phyloP scores from a whole-genome alignment of 2,888 invertebrate genomes.

The Pilophorus perplexus region DNA sequence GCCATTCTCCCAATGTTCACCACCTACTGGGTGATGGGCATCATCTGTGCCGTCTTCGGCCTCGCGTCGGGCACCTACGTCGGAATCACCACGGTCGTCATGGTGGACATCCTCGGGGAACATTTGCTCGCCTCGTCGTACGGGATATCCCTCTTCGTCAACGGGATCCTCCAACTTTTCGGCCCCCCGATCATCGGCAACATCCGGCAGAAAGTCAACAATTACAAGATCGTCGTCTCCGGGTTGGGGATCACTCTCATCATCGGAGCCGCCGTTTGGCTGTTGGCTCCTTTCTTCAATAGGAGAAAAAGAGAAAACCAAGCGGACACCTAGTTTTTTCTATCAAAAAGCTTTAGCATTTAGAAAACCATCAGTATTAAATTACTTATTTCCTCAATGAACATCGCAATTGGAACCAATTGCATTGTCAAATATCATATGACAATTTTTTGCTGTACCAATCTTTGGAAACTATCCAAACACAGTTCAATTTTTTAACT shows the following conservation, averaged over 20 bases:
- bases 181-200: slow-evolving; percentile 81
- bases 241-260: slow-evolving; percentile 70
- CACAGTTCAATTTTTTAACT: no score
- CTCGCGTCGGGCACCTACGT: slow-evolving; percentile 81
- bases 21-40: slow-evolving; percentile 63
- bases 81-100: slow-evolving; percentile 81
- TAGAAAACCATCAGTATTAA: slow-evolving; percentile 16
- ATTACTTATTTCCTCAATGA: background rate
- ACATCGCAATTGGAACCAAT: background rate
- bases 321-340: background rate
- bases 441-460: background rate
- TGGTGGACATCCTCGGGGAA: slow-evolving; percentile 82
- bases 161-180: slow-evolving; percentile 74
- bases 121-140: slow-evolving; percentile 82
- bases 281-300: slow-evolving; percentile 63
- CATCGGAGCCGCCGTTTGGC: slow-evolving; percentile 71
- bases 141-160: slow-evolving; percentile 80
- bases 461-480: background rate
- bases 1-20: slow-evolving; percentile 63
- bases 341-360: slow-evolving; percentile 2
- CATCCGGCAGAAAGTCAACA: slow-evolving; percentile 63
- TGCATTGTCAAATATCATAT: slow-evolving; percentile 1
- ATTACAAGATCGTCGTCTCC: slow-evolving; percentile 70
- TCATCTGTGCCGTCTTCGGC: slow-evolving; percentile 74
- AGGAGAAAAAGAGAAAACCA: background rate